Conservation (phyloP, 2,797 vertebrate genomes). For the Anisognathus igniventris region DNA sequence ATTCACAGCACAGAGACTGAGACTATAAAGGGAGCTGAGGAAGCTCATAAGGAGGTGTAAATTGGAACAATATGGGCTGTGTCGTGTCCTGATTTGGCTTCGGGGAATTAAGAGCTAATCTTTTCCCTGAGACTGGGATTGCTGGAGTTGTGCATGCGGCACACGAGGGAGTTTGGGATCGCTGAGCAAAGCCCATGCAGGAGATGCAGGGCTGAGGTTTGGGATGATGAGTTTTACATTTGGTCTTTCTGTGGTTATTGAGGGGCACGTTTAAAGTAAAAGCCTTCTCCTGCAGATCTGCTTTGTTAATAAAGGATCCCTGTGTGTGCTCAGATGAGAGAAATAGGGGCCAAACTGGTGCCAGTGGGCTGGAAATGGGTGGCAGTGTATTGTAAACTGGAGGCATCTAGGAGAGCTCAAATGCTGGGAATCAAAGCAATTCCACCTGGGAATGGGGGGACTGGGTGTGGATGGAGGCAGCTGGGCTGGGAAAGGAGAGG, state of each 20-base stretch:
- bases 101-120: conserved; percentile 66
- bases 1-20: conserved; percentile 47
- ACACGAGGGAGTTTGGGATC: conserved; percentile 28
- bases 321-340: rapidly evolving
- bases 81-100: conserved; percentile 69
- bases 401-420: neutral
- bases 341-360: neutral
- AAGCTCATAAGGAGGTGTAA: conserved; percentile 70
- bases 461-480: neutral
- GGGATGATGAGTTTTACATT: conserved; percentile 33
- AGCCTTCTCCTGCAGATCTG: neutral
- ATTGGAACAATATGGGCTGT: conserved; percentile 69
- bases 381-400: neutral
- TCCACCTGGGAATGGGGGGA: rapidly evolving
- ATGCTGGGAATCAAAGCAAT: neutral
- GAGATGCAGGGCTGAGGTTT: neutral
- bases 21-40: conserved; percentile 67
- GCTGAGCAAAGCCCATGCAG: neutral
- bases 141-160: conserved; percentile 35
- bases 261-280: neutral
- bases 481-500: neutral
- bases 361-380: neutral
- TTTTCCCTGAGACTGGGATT: conserved; percentile 53
- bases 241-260: neutral
- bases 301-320: neutral